phyloP scores from a whole-genome alignment of 2,888 invertebrate genomes.

The Psylliodes chrysocephalus region DNA sequence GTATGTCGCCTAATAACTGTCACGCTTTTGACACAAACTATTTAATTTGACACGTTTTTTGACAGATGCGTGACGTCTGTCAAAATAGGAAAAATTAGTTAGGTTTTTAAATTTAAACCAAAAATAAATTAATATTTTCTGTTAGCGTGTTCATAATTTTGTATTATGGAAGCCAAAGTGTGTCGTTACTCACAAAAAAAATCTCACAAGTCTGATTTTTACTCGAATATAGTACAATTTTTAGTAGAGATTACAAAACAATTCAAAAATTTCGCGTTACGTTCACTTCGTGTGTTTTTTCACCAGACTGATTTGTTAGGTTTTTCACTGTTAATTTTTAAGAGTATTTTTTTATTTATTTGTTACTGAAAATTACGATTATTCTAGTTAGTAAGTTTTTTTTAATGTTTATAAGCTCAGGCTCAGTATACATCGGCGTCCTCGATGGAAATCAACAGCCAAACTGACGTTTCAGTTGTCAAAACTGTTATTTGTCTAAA shows the following conservation, averaged over 20 bases:
- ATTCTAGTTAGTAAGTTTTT: slow-evolving; percentile 33
- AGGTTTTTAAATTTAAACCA: no score
- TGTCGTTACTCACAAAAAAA: slow-evolving; percentile 23
- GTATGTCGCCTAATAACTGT: no score
- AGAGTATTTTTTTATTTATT: slow-evolving; percentile 33
- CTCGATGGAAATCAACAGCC: not conserved
- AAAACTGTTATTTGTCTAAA: no score
- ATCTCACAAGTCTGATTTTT: slow-evolving; percentile 28
- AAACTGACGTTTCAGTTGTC: no score
- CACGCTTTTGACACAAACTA: no score
- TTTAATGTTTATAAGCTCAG: slow-evolving; percentile 26
- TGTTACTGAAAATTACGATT: slow-evolving; percentile 18
- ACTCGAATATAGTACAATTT: slow-evolving; percentile 39
- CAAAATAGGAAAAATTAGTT: no score
- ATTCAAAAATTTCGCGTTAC: slow-evolving; percentile 25
- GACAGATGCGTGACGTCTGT: no score
- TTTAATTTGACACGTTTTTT: no score
- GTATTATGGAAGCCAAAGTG: slow-evolving; percentile 17
- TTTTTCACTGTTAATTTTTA: slow-evolving; percentile 41
- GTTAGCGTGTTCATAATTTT: not conserved
- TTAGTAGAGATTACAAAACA: slow-evolving; percentile 32
- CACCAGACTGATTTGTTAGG: slow-evolving; percentile 54
- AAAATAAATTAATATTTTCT: no score
- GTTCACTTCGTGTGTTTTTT: slow-evolving; percentile 45
- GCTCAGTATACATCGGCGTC: slow-evolving; percentile 1